Conservation (phyloP, 2,797 vertebrate genomes). For the Coccyzus lansbergi region DNA sequence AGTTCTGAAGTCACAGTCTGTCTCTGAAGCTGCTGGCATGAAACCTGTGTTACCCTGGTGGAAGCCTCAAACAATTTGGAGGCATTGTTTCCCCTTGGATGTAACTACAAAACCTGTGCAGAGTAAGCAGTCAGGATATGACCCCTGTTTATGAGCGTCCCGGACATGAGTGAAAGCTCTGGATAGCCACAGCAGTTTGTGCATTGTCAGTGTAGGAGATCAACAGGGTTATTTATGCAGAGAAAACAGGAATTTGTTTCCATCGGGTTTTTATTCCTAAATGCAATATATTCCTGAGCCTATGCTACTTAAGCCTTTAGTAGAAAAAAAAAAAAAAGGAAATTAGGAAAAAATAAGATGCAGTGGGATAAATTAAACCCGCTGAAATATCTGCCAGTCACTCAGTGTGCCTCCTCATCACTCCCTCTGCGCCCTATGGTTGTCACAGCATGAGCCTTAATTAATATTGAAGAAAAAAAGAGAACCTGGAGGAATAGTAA, state of each 20-base stretch:
- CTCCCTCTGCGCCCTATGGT: neutral
- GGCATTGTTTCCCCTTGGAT: constrained; percentile 14
- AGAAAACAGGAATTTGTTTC: neutral
- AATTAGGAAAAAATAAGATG: neutral
- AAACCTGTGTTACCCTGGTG: constrained; percentile 15
- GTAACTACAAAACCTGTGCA: neutral
- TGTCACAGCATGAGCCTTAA: constrained; percentile 6
- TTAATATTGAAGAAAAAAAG: neutral
- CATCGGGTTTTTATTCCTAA: neutral
- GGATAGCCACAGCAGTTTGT: neutral
- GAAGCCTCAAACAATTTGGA: neutral
- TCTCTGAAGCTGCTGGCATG: constrained; percentile 32
- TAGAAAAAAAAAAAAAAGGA: neutral
- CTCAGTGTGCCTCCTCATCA: neutral
- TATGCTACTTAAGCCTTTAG: neutral
- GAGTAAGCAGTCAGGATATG: neutral
- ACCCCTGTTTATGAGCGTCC: neutral
- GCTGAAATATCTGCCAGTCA: neutral
- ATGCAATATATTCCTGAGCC: neutral
- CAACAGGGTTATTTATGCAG: neutral
- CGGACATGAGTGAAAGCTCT: neutral
- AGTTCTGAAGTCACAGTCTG: neutral
- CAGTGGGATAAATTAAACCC: neutral
- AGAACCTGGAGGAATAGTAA: constrained; percentile 25
- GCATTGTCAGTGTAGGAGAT: neutral